phyloP scores from a whole-genome alignment of 2,113 vertebrate species.

The Centropus bengalensis region DNA sequence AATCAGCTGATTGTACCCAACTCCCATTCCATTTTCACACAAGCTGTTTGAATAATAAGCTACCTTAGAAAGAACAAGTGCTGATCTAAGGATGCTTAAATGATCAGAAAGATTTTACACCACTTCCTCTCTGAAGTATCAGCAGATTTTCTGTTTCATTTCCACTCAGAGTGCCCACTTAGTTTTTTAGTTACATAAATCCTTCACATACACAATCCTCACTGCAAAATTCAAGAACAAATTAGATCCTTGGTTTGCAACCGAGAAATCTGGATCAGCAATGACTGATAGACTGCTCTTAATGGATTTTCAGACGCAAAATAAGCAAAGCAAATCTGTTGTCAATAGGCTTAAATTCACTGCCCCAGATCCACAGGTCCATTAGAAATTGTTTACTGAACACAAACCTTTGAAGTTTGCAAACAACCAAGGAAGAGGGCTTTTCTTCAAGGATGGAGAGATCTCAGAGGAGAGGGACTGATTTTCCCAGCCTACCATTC shows the following conservation, averaged over 20 bases:
- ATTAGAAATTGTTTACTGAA: neutral
- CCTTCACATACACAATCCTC: neutral
- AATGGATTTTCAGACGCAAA: neutral
- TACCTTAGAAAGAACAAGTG: neutral
- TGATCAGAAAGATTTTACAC: neutral
- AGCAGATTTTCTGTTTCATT: neutral
- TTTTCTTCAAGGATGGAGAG: neutral
- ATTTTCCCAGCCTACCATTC: neutral
- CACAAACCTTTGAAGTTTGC: neutral
- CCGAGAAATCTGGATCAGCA: neutral
- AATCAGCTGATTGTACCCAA: neutral
- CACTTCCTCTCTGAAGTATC: neutral
- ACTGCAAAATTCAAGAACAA: neutral
- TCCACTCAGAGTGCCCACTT: neutral
- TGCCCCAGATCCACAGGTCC: rapidly evolving
- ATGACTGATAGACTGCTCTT: neutral
- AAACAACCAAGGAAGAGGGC: neutral
- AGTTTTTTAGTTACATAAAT: neutral
- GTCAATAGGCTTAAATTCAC: neutral
- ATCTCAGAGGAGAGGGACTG: neutral
- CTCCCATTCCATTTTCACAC: neutral
- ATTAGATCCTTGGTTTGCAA: constrained; percentile 7
- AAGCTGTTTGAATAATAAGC: neutral
- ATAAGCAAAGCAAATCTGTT: neutral
- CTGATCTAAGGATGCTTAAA: neutral